phyloP scores from a whole-genome alignment of 2,113 vertebrate genomes.

The Sialia sialis region DNA sequence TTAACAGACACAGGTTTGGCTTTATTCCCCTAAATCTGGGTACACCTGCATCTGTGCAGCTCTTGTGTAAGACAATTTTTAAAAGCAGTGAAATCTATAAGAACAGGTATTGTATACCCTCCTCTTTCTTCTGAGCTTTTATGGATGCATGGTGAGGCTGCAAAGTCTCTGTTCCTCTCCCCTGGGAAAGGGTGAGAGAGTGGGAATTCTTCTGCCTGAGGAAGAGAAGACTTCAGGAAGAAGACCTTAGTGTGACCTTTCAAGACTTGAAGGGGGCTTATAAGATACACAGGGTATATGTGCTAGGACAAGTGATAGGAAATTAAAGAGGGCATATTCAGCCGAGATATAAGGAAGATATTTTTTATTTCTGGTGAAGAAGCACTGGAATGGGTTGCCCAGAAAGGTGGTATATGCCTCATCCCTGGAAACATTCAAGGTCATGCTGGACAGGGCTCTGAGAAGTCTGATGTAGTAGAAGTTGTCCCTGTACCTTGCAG shows the following conservation, averaged over 20 bases:
- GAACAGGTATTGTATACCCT: background rate
- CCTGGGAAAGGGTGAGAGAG: background rate
- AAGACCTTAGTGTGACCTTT: background rate
- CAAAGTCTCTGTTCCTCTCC: background rate
- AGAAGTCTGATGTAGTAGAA: background rate
- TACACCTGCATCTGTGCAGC: background rate
- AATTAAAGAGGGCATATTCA: background rate
- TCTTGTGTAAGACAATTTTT: background rate
- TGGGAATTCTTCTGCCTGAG: background rate
- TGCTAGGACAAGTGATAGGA: background rate
- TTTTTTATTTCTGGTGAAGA: background rate
- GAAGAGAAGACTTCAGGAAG: background rate
- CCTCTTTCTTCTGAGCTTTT: background rate
- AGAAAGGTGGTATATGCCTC: background rate
- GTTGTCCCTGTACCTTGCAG: background rate
- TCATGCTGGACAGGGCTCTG: fast-evolving
- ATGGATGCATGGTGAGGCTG: background rate
- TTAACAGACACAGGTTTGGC: background rate
- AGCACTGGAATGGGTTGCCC: fast-evolving
- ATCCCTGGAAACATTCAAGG: background rate
- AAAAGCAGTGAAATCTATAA: background rate
- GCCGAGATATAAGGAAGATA: background rate
- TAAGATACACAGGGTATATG: background rate
- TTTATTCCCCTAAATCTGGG: background rate
- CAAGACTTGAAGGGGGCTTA: background rate